Evolutionary conservation across 2,888 invertebrate genomes (phyloP).

Genomic region (Oscheius sp.): DNA sequence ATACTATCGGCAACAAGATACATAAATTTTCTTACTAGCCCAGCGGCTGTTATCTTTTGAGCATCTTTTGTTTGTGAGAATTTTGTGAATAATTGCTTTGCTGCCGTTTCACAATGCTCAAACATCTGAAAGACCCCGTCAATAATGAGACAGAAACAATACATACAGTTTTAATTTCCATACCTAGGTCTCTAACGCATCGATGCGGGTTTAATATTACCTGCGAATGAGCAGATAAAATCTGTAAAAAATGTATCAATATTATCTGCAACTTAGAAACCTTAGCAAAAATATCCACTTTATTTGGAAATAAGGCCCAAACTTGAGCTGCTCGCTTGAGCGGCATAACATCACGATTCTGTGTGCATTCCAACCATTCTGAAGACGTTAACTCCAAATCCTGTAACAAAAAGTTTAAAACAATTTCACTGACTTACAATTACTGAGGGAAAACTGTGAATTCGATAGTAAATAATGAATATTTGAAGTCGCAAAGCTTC

Average conservation of each 20-base stretch:
- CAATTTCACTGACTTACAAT: neutral
- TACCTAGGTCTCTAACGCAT: neutral
- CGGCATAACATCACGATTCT: slow-evolving; percentile 10
- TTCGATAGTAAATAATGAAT: slow-evolving; percentile 14
- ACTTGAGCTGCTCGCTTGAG: slow-evolving; percentile 1
- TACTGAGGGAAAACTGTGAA: neutral
- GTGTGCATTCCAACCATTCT: slow-evolving; percentile 14
- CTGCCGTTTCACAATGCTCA: slow-evolving; percentile 6
- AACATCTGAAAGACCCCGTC: neutral
- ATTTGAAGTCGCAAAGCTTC: neutral
- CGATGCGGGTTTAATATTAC: neutral
- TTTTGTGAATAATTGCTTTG: neutral
- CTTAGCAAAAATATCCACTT: slow-evolving; percentile 21
- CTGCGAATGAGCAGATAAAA: neutral
- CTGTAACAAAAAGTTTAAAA: slow-evolving; percentile 4
- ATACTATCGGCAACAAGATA: slow-evolving; percentile 17
- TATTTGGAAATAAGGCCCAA: slow-evolving; percentile 30
- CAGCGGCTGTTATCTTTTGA: slow-evolving; percentile 7
- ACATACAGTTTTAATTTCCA: slow-evolving; percentile 1
- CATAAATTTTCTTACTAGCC: slow-evolving; percentile 1
- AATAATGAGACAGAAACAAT: neutral
- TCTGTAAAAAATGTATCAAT: neutral
- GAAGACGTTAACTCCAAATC: neutral
- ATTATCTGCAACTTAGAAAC: neutral
- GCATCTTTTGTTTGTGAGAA: neutral